A percentile compares a stretch with the other conserved stretches of the same genome.
phyloP scores from a whole-genome alignment of 2,797 vertebrate genomes.

The Vultur gryphus region DNA sequence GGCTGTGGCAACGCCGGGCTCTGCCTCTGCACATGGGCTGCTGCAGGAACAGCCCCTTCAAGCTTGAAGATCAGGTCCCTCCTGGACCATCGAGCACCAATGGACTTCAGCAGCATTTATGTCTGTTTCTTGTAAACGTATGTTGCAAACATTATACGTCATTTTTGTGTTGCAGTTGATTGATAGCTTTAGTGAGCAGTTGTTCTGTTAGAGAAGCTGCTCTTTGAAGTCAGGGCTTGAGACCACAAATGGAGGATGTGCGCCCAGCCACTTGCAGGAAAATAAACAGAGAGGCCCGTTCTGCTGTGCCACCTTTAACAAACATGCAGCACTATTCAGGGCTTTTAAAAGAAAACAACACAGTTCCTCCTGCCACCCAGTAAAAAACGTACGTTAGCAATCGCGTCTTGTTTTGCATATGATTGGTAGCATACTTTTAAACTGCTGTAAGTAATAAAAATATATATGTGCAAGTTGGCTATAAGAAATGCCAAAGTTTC shows the following conservation, averaged over 20 bases:
- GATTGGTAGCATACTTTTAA: slow-evolving; percentile 85
- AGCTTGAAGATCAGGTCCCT: not conserved
- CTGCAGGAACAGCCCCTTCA: not conserved
- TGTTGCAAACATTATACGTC: slow-evolving; percentile 15
- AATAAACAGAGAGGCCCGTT: slow-evolving; percentile 37
- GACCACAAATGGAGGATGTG: slow-evolving; percentile 18
- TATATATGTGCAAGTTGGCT: slow-evolving; percentile 82
- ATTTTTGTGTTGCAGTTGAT: slow-evolving; percentile 23
- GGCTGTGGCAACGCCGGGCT: not conserved
- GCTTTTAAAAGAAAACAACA: slow-evolving; percentile 63
- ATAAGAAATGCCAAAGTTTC: slow-evolving; percentile 85
- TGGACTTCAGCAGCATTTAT: not conserved
- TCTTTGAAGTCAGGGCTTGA: slow-evolving; percentile 42
- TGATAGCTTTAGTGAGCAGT: slow-evolving; percentile 63
- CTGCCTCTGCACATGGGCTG: not conserved
- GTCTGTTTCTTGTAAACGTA: slow-evolving; percentile 46
- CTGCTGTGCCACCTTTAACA: slow-evolving; percentile 65
- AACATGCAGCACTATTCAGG: slow-evolving; percentile 57
- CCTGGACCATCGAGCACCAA: not conserved
- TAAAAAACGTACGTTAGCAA: slow-evolving; percentile 71
- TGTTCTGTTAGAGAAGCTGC: slow-evolving; percentile 26
- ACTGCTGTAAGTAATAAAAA: slow-evolving; percentile 86
- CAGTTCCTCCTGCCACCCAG: slow-evolving; percentile 74
- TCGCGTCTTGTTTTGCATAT: slow-evolving; percentile 78
- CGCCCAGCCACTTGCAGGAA: slow-evolving; percentile 25